Evolutionary conservation across 2,888 invertebrate species (phyloP).

Genomic region (Andrena chrysosceles): DNA sequence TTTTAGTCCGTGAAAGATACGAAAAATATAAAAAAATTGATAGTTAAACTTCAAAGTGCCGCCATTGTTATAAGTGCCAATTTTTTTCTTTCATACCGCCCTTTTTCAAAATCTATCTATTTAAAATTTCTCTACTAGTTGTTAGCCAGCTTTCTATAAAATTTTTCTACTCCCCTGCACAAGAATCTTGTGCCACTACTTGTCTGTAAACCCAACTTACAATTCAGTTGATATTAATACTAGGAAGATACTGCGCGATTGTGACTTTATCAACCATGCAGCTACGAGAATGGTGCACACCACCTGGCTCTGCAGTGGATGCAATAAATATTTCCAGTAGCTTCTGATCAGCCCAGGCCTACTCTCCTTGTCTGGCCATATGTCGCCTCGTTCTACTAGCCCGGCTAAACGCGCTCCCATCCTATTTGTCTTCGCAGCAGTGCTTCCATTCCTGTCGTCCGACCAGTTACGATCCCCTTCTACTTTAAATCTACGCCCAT

Average conservation of each 20-base stretch:
- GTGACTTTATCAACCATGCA: no score
- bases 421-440: slow-evolving; percentile 14
- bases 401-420: not conserved
- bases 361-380: slow-evolving; percentile 11
- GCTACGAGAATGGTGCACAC: no score
- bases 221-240: no score
- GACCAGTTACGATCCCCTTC: slow-evolving; percentile 3
- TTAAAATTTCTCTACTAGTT: not conserved
- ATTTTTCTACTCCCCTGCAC: not conserved
- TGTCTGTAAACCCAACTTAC: not conserved
- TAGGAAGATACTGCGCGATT: no score
- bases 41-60: no score
- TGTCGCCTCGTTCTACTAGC: slow-evolving; percentile 26
- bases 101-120: no score
- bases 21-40: no score
- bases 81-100: no score
- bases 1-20: no score
- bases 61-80: no score
- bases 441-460: slow-evolving; percentile 1
- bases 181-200: slow-evolving; percentile 32
- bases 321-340: no score
- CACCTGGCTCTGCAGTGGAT: no score
- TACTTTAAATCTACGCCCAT: not conserved
- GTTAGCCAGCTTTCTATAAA: not conserved
- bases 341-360: slow-evolving; percentile 8